Base-by-base conservation (phyloP, 2,888 invertebrate genomes). In the Amiota communis region DNA sequence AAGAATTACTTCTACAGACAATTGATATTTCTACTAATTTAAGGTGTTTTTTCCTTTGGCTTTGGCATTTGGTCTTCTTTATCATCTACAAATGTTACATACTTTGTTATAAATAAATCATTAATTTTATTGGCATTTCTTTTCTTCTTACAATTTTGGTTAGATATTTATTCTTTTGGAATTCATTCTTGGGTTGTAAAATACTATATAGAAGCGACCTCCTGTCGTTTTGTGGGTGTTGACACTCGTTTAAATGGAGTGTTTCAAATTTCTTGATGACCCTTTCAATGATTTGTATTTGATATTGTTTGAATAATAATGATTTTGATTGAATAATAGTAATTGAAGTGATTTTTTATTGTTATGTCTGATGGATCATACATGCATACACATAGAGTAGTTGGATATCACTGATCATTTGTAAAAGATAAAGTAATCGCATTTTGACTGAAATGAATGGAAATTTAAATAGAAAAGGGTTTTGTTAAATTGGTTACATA, bases 181-280 rank as follows among this genome's bases (percentile, higher is more conserved):
- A 77, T 72, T 73, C 72, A 74, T 71, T 74, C 67, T 74, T 61
- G 23, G 46, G 6, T 51, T 72, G 13, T 64, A 46, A 12, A 65
- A n/a, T 23, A 1, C 4, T 6, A 36, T 36, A 2, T 57, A 15
- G 67, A 4, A 23, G 15, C 46, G 71, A 70, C 72, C 74, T 63
- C 86, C 84, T 79, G 83, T 73, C 73, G 82, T 84, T 84, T 85
- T 80, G 85, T 85, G 86, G 87, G 86, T 87, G 86, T 87, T 87
- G 86, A 87, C 86, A 84, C 78, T 77, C 80, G 76, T 78, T 81
- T 79, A 77, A 76, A 74, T 65, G 67, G 63, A 47, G 69, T 74
- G 63, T 57, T 61, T 59, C 48, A 46, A 51, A 63, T 63, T 53
- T 23, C 53, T 74, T 46, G 46, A 12, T 53, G 48, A n/a, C 36